These are phyloP conservation scores for Trematocara zebra DNA, from an alignment of 2,113 vertebrate species.

Conservation along the genomic window DNA sequence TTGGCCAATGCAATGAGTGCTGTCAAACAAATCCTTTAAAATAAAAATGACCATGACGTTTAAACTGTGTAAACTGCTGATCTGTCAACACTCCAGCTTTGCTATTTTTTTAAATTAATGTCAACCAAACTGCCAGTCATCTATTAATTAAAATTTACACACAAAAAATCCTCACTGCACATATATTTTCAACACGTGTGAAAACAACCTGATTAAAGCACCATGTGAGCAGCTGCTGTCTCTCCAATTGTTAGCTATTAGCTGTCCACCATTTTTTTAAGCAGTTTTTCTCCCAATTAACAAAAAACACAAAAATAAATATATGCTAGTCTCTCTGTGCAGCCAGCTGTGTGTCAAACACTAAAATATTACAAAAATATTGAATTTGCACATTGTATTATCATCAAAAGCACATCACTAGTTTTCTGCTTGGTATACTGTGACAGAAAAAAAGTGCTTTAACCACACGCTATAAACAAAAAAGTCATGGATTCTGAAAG, in stretches of 20 bases:
- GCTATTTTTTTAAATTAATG: too few species aligned
- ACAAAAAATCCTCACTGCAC: too few species aligned
- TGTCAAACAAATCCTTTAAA: too few species aligned
- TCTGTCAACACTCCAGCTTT: too few species aligned
- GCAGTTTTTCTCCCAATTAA: background rate
- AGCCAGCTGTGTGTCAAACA: background rate
- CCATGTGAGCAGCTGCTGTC: background rate
- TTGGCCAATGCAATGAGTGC: too few species aligned
- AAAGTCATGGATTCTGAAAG: rapidly evolving
- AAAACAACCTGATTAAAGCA: background rate
- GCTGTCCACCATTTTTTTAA: rapidly evolving
- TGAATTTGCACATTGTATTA: background rate
- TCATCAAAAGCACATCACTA: background rate
- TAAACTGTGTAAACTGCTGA: too few species aligned
- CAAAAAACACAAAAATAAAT: background rate
- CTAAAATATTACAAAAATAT: background rate
- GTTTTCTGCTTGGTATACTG: background rate
- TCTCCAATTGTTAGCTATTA: background rate
- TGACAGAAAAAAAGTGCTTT: background rate
- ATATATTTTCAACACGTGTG: background rate
- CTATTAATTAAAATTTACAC: too few species aligned
- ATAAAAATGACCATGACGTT: too few species aligned
- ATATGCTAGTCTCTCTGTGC: background rate
- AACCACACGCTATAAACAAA: background rate
- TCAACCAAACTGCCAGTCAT: too few species aligned